Evolutionary conservation across 2,888 invertebrate genomes (phyloP).

Genomic region (Syrphus vitripennis): DNA sequence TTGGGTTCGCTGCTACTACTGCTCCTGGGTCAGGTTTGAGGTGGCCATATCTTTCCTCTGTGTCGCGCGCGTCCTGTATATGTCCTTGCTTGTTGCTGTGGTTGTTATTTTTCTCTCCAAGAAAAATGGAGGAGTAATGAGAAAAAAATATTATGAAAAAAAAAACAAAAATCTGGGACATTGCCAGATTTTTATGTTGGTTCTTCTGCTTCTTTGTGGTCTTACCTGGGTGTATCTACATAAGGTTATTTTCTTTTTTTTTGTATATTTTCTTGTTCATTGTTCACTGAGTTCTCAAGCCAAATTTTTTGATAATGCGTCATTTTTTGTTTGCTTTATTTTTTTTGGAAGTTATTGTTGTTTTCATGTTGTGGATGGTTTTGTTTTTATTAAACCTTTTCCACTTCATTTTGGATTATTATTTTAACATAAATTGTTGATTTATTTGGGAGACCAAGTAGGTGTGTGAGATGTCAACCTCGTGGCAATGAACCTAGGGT

Average conservation of each 20-base stretch:
- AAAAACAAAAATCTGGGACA: conserved; percentile 39
- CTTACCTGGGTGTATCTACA: conserved; percentile 57
- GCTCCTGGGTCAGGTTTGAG: background rate
- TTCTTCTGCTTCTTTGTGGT: background rate
- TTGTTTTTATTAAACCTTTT: background rate
- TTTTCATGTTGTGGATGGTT: background rate
- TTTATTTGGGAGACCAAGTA: too few species aligned
- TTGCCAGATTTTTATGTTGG: conserved; percentile 48
- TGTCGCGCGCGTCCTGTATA: background rate
- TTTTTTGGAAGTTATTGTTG: background rate
- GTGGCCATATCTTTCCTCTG: background rate
- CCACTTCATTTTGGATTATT: too few species aligned
- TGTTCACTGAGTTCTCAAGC: background rate
- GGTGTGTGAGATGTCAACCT: too few species aligned
- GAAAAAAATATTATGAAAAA: background rate
- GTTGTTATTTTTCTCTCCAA: background rate
- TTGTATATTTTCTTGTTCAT: background rate
- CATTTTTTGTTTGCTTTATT: too few species aligned
- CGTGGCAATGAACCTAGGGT: too few species aligned
- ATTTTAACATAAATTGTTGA: too few species aligned
- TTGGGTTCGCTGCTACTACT: background rate
- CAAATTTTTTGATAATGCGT: conserved; percentile 35
- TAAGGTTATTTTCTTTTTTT: conserved; percentile 53
- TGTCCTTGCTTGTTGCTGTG: conserved; percentile 35
- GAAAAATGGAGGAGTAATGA: background rate